Base-by-base conservation (phyloP, 1,140 invertebrate species). In the Heliconius melpomene region DNA sequence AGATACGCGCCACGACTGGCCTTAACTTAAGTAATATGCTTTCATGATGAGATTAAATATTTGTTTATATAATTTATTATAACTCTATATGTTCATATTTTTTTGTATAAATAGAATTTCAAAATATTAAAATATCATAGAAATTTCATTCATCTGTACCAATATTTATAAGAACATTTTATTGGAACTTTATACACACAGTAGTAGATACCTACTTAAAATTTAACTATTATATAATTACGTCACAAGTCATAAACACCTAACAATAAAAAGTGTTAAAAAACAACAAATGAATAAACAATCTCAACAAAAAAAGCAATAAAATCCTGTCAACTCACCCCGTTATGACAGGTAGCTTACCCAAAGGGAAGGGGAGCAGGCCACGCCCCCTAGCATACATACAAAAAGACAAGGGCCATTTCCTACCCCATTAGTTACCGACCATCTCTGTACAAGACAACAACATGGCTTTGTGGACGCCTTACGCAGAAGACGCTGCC, bases 381-480 rank as follows among this genome's bases (percentile, higher is more conserved):
- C 82, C 79, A 77, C 80, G 70, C 79, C 78, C 72, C 32, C 57
- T 74, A 73, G 60, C 74, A 60, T 78, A 46, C 60, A 60, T 78
- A 46, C 60, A 71, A 77, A 79, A 66, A 72, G 71, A 60, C 32
- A 74, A 70, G 74, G 77, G 71, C 32, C 40, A 11, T 60, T 54
- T 16, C 60, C 1, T 5, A 23, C 26, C n/a, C 32, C 29, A 78
- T 70, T 81, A 77, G 75, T 81, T 77, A 78, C 40, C 66, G 20
- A 26, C 23, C 23, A 66, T 79, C 82, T 81, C 3, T 89, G 87
- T 86, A 88, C 88, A 29, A 86, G 88, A 13, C 89, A 90, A 74
- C 77, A 70, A 26, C 50, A 86, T 86, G 84, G 3, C 85, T 71
- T 78, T 90, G 40, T 91, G 88, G 89, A 90, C 89, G 16, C 88